Evolutionary conservation across 2,888 invertebrate species (phyloP), one percentile per base, ranked within the genome.

Genomic region (Morinoia aosen): DNA sequence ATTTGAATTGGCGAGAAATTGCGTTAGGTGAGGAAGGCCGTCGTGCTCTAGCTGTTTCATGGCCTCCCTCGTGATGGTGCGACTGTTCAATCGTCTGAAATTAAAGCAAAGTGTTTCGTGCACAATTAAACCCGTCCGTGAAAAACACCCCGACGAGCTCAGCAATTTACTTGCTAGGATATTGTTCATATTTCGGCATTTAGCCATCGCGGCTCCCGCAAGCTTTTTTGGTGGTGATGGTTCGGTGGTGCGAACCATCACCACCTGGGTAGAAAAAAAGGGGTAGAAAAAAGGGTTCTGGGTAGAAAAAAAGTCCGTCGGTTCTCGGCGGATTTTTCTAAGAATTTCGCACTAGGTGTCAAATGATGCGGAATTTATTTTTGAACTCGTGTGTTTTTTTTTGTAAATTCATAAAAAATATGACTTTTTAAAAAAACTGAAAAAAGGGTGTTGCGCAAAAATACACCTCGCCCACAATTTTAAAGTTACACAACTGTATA

Each of bases 1-100:
- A 93, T 57, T 39, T 58, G 93, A 93, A 93, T 93, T 93, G 93
- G 93, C 93, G 93, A 93, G 93, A 57, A 93, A 93, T 93, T 93
- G 93, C 57, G 57, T 93, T 93, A 93, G 93, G 93, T 57, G 93
- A 48, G 33, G 57, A 12, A 57, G 57, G 57, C 57, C 57, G 48
- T 39, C 39, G 11, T 90, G 90, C 40, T 12, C 93, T 93, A 33
- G 57, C 25, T 39, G 16, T 90, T 93, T 33, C 48, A 33, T 33
- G 57, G 33, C 33, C 48, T 33, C 39, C 39, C 91, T 91, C 39
- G 33, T 93, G 93, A 93, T 93, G 57, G 48, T 40, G 58, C 33
- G 33, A 93, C n/a, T 90, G 76, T 76, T 76, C 76, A 76, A 76
- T 33, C 25, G 76, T 33, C 76, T 25, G 33, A 76, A 76, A 76